These are phyloP conservation scores for Hetaerina americana DNA, from an alignment of 1,140 invertebrate species.

Conservation along the genomic window DNA sequence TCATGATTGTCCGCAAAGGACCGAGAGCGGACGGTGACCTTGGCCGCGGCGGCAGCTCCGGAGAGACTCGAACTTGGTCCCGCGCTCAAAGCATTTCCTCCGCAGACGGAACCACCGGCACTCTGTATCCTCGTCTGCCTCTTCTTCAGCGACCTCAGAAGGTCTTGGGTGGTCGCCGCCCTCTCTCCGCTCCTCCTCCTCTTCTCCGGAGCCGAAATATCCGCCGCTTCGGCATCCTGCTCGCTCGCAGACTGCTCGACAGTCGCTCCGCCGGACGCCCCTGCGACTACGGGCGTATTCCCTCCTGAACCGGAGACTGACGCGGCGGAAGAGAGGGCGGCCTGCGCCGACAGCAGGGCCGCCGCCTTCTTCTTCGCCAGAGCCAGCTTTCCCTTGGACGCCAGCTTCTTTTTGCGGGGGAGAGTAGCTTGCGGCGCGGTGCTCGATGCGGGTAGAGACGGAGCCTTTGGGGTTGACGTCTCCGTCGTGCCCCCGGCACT, in stretches of 20 bases:
- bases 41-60: neutral
- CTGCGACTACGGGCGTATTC: neutral
- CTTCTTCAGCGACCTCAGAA: conserved; percentile 1
- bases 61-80: neutral
- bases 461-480: neutral
- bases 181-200: neutral
- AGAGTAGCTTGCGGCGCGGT: neutral
- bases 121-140: neutral
- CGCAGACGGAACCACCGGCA: neutral
- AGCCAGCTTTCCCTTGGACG: neutral
- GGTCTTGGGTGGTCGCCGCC: conserved; percentile 1
- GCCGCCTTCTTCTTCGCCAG: neutral
- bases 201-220: neutral
- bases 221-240: neutral
- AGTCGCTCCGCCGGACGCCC: neutral
- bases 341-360: neutral
- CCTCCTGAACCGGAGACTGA: too few relatives aligned
- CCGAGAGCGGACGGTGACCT: neutral
- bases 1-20: neutral
- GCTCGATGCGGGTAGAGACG: neutral
- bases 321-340: too few relatives aligned
- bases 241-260: neutral
- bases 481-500: neutral
- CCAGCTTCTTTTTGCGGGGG: neutral
- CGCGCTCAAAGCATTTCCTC: neutral